phyloP scores from a whole-genome alignment of 2,113 vertebrate genomes.

The Carassius auratus region DNA sequence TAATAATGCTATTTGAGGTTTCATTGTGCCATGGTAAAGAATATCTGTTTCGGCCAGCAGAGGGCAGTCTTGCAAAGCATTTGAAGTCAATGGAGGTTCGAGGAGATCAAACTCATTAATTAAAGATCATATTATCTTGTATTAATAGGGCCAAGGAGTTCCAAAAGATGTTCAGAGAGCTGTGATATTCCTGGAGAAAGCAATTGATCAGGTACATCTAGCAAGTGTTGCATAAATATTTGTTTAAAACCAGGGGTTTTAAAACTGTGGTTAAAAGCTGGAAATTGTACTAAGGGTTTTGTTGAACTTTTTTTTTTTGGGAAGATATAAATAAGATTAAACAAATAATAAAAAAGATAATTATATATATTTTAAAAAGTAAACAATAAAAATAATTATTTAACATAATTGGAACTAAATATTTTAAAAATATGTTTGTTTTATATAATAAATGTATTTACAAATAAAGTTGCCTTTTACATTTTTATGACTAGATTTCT shows the following conservation, averaged over 20 bases:
- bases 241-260: neutral
- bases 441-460: neutral
- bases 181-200: constrained; percentile 74
- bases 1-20: constrained; percentile 55
- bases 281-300: neutral
- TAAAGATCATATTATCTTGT: neutral
- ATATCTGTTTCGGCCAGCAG: constrained; percentile 9
- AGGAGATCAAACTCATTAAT: neutral
- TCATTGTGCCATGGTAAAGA: neutral
- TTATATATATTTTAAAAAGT: too few relatives aligned
- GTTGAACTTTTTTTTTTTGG: too few relatives aligned
- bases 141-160: constrained; percentile 76
- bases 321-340: too few relatives aligned
- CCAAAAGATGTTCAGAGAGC: constrained; percentile 73
- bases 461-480: neutral
- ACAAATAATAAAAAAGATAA: too few relatives aligned
- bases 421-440: too few relatives aligned
- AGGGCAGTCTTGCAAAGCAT: neutral
- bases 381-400: too few relatives aligned
- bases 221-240: neutral
- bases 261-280: too few relatives aligned
- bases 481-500: too few relatives aligned
- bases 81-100: neutral
- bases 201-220: constrained; percentile 71
- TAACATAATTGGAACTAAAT: too few relatives aligned